Conservation (phyloP, 2,797 vertebrate genomes). For the Sciurus carolinensis region DNA sequence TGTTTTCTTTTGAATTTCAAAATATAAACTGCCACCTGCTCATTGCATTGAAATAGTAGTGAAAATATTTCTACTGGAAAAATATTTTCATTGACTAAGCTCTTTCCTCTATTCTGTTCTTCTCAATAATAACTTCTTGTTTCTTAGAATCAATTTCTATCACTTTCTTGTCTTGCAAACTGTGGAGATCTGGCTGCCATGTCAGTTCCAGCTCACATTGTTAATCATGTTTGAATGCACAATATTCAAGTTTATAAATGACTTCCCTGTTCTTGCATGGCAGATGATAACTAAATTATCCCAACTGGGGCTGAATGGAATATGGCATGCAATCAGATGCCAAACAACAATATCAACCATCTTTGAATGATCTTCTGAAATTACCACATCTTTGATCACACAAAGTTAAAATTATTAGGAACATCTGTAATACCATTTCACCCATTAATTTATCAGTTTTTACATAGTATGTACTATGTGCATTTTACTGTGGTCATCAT, state of each 20-base stretch:
- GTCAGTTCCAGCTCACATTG: constrained; percentile 94
- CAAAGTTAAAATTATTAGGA: background rate
- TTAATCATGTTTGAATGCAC: constrained; percentile 95
- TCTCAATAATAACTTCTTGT: constrained; percentile 91
- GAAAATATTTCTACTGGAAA: constrained; percentile 92
- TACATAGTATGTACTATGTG: background rate
- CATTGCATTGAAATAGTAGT: constrained; percentile 92
- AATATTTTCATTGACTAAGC: constrained; percentile 93
- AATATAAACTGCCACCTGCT: constrained; percentile 12
- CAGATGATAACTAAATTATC: constrained; percentile 95
- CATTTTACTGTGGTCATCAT: background rate
- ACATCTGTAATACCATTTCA: background rate
- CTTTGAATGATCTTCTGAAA: constrained; percentile 48
- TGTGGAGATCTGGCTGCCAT: constrained; percentile 94
- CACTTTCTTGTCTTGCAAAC: constrained; percentile 94
- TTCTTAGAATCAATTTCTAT: constrained; percentile 95
- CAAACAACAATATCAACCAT: constrained; percentile 39
- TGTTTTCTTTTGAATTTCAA: constrained; percentile 47
- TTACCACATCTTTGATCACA: background rate
- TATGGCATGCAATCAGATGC: background rate
- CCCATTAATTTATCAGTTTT: constrained; percentile 34
- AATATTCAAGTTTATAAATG: constrained; percentile 94
- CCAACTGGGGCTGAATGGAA: constrained; percentile 88
- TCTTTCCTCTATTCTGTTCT: constrained; percentile 93
- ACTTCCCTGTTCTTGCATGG: constrained; percentile 94